A percentile compares a stretch with the other conserved stretches of the same genome.
Evolutionary conservation across 2,888 invertebrate species (phyloP).

Genomic region (Phanerotoma sp.): DNA sequence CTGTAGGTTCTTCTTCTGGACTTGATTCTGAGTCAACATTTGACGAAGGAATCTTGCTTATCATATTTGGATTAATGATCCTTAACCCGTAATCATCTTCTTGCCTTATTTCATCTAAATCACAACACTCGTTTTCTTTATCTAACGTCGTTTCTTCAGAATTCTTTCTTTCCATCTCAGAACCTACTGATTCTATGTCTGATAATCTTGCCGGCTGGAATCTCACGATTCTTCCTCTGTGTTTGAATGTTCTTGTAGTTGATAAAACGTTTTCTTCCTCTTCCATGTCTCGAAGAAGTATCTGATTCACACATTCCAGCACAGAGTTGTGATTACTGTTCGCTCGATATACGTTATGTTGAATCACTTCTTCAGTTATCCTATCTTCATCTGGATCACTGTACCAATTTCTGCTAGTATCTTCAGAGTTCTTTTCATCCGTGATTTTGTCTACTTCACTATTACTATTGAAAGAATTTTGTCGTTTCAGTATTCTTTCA

Average conservation of each 20-base stretch:
- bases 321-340: constrained; percentile 81
- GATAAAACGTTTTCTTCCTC: constrained; percentile 56
- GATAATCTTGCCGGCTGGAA: constrained; percentile 54
- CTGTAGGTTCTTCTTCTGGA: constrained; percentile 38
- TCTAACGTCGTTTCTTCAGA: constrained; percentile 47
- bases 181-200: constrained; percentile 55
- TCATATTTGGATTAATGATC: constrained; percentile 26
- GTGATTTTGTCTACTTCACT: constrained; percentile 38
- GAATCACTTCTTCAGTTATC: constrained; percentile 61
- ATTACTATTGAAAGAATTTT: constrained; percentile 32
- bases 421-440: constrained; percentile 50
- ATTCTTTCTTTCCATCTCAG: constrained; percentile 54
- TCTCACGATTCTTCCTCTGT: constrained; percentile 52
- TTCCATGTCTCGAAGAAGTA: constrained; percentile 72
- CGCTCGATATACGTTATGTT: constrained; percentile 50
- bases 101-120: constrained; percentile 43
- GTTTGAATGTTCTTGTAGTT: constrained; percentile 53
- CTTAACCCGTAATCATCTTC: constrained; percentile 52
- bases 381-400: constrained; percentile 77
- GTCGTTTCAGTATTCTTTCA: neutral
- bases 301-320: constrained; percentile 83
- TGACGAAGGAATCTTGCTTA: constrained; percentile 20
- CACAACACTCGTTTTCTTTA: constrained; percentile 31
- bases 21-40: constrained; percentile 25
- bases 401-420: constrained; percentile 76